Evolutionary conservation across 2,888 invertebrate genomes (phyloP).

Genomic region (Polydrusus pterygomalis): DNA sequence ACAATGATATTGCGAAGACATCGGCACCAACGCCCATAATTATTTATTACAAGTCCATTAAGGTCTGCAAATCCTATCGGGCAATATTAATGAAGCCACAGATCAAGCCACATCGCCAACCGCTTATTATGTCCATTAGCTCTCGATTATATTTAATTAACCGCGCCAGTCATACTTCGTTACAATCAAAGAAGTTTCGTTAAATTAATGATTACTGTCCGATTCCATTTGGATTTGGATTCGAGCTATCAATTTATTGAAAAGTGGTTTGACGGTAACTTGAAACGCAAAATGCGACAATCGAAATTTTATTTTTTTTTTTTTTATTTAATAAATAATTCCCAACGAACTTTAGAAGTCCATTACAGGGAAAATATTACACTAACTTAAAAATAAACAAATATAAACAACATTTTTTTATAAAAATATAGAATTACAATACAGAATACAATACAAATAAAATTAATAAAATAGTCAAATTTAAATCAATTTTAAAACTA

Average conservation of each 20-base stretch:
- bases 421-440: too few relatives aligned
- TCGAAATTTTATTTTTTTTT: too few relatives aligned
- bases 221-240: constrained; percentile 13
- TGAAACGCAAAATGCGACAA: constrained; percentile 16
- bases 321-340: too few relatives aligned
- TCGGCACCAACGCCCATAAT: too few relatives aligned
- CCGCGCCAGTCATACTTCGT: constrained; percentile 30
- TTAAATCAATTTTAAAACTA: too few relatives aligned
- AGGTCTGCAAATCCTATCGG: constrained; percentile 4
- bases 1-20: too few relatives aligned
- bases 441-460: too few relatives aligned
- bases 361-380: too few relatives aligned
- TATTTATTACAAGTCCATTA: not conserved
- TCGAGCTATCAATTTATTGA: constrained; percentile 6
- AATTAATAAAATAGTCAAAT: too few relatives aligned
- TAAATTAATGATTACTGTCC: constrained; percentile 19
- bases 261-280: constrained; percentile 15
- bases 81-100: constrained; percentile 22
- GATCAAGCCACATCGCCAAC: constrained; percentile 27
- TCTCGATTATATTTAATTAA: constrained; percentile 41
- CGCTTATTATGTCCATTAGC: constrained; percentile 35
- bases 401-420: too few relatives aligned
- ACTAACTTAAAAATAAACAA: too few relatives aligned
- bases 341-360: too few relatives aligned
- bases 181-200: constrained; percentile 35